A percentile compares a stretch with the other conserved stretches of the same genome.
Conservation (phyloP, 2,888 invertebrate genomes). For the Muscina levida region DNA sequence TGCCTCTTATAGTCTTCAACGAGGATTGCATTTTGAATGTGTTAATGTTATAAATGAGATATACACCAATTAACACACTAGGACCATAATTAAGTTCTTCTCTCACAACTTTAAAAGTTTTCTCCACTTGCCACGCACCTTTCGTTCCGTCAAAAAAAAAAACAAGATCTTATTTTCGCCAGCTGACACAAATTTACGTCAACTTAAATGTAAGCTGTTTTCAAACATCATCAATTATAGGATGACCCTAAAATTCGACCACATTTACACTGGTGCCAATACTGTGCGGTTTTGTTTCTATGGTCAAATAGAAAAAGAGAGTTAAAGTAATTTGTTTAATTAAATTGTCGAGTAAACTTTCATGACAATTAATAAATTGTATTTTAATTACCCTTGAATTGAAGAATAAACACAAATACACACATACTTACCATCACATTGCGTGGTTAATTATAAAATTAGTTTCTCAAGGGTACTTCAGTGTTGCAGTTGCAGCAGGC, state of each 20-base stretch:
- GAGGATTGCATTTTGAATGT: too few relatives aligned
- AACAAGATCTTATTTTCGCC: too few relatives aligned
- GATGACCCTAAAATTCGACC: not conserved
- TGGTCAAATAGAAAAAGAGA: not conserved
- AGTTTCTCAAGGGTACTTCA: not conserved
- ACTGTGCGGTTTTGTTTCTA: not conserved
- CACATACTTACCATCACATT: not conserved
- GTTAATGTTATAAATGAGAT: too few relatives aligned
- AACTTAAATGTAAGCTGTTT: not conserved
- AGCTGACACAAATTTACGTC: too few relatives aligned
- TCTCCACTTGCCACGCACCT: too few relatives aligned
- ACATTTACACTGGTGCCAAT: not conserved
- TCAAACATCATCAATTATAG: not conserved
- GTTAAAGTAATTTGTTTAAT: slow-evolving; percentile 8
- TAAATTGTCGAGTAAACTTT: slow-evolving; percentile 17
- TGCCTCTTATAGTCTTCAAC: too few relatives aligned
- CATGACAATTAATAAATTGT: slow-evolving; percentile 29
- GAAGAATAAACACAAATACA: not conserved
- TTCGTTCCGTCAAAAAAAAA: too few relatives aligned
- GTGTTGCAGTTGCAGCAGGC: not conserved
- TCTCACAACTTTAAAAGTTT: too few relatives aligned
- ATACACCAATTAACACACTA: too few relatives aligned
- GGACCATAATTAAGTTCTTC: too few relatives aligned
- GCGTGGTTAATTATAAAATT: not conserved
- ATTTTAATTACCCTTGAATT: slow-evolving; percentile 15